Evolutionary conservation across 92 coral and sea anemone species (phyloP), one percentile per base, ranked within the genome.

Genomic region (Zoanthus sociatus): DNA sequence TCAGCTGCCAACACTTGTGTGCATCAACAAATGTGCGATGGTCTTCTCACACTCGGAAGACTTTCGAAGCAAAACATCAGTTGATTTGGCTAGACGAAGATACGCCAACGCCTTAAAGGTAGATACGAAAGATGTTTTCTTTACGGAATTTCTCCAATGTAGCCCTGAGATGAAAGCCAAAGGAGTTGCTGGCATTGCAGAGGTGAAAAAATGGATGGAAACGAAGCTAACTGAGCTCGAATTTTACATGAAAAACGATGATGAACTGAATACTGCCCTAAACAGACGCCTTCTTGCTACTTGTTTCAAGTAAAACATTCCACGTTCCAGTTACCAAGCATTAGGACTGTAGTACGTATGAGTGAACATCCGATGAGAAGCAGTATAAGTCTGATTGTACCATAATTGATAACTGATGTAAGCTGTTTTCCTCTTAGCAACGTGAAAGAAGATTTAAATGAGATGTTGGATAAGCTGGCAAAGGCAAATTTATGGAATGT

Each of bases 1-100:
- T 20, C 45, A 70, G 48, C 75, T 70, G 13, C 75, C 75, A 30
- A 70, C 75, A 4, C 75, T 70, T 6, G 75, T 70, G n/a, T 70
- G 75, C 10, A 44, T 70, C 75, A 70, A 70, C 75, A 70, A 70
- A 42, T 70, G 75, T 44, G 75, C 42, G 3, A 37, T 70, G 15
- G 21, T 20, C 47, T 16, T 70, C 13, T 13, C 33, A 5, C 45
- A 70, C 7, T 70, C 75, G 45, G 44, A 70, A 70, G 75, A 70
- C 17, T 70, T 70, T 16, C 45, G 32, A 18, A 26, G 17, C 44
- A 15, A 30, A 70, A 10, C 0, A 30, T 70, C 75, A 37, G 45
- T 70, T 17, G 11, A 0, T 70, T 10, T 0, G 6, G 75, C 75
- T 17, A 70, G 75, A 26, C 1, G 3, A 7, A 70, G 75, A 44